These are phyloP conservation scores for Dugesia japonica DNA, from an alignment of 2,888 invertebrate genomes.

Conservation along the genomic window DNA sequence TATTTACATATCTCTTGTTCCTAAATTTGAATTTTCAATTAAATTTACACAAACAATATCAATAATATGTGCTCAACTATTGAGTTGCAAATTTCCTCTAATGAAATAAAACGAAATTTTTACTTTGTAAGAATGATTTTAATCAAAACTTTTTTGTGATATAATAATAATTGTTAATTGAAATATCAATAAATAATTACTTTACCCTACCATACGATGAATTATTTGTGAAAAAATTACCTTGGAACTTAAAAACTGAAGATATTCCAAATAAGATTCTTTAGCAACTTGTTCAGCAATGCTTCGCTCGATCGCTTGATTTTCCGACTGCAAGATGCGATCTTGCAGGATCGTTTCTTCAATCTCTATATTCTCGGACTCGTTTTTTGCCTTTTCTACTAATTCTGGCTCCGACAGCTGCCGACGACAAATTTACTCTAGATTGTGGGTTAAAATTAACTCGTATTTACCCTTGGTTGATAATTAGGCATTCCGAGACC, in stretches of 20 bases:
- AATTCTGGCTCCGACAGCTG: constrained; percentile 28
- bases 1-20: too few species aligned
- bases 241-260: neutral
- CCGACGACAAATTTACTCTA: neutral
- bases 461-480: constrained; percentile 51
- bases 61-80: too few species aligned
- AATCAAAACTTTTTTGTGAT: too few species aligned
- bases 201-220: too few species aligned
- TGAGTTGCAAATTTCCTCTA: too few species aligned
- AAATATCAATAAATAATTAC: too few species aligned
- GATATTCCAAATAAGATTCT: constrained; percentile 27
- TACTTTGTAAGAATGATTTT: too few species aligned
- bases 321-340: constrained; percentile 21
- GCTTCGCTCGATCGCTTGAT: constrained; percentile 12
- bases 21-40: too few species aligned
- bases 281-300: constrained; percentile 28
- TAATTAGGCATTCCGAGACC: constrained; percentile 67
- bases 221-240: too few species aligned
- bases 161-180: too few species aligned
- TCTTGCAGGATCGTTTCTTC: constrained; percentile 28
- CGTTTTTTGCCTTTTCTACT: constrained; percentile 21
- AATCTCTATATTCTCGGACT: constrained; percentile 28
- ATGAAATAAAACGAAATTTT: too few species aligned
- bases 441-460: constrained; percentile 20
- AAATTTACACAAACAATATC: too few species aligned